Base-by-base conservation (phyloP, 2,113 vertebrate genomes). In the Pyrgilauda ruficollis region DNA sequence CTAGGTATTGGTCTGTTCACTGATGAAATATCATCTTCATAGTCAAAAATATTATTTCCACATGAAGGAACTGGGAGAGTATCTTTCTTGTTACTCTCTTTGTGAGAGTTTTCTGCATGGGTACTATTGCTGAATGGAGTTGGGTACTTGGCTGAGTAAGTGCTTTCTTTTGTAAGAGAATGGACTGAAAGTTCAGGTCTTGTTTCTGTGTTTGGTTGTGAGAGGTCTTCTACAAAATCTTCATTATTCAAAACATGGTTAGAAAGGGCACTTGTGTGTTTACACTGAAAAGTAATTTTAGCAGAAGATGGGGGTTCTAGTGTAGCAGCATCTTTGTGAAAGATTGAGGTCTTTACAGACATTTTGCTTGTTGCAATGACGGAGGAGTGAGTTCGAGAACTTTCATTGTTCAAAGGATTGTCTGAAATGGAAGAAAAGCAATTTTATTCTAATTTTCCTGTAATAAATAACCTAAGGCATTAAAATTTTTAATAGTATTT, bases 371-470 rank as follows among this genome's bases (percentile, higher is more conserved):
- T 98, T 95, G 98, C 99, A 87, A 98, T 98, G 83, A 99, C 97
- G 26, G 99, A 99, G 37, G 99, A 99, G 87, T 99, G 99, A 59
- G 98, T 98, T 97, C 98, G 98, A 86, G 99, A 99, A 97, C 98
- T 98, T 96, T 99, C 99, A 73, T 99, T 99, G 66, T 99, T 99
- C 97, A 99, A 91, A 73, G 99, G 99, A 89, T 99, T 99, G 98
- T 99, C 99, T 99, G 93, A 89, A 96, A 98, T 44, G 64, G 58
- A 96, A 77, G 35, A 91, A 63, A 93, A 76, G 96, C 15, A 96
- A 86, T 96, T 88, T 95, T 97, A 96, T 15, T 90, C 43, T 39
- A 53, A 82, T 69, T 94, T 76, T 53, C 58, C 46, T 62, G 33
- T 30, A 67, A 72, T 63, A 76, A 76, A 58, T 6, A 58, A 63